Percentiles rank a stretch among this genome's conserved stretches.
Evolutionary conservation across 37 sponge, comb jelly and placozoan genomes (phyloP).

Genomic region (Crambe crambe): DNA sequence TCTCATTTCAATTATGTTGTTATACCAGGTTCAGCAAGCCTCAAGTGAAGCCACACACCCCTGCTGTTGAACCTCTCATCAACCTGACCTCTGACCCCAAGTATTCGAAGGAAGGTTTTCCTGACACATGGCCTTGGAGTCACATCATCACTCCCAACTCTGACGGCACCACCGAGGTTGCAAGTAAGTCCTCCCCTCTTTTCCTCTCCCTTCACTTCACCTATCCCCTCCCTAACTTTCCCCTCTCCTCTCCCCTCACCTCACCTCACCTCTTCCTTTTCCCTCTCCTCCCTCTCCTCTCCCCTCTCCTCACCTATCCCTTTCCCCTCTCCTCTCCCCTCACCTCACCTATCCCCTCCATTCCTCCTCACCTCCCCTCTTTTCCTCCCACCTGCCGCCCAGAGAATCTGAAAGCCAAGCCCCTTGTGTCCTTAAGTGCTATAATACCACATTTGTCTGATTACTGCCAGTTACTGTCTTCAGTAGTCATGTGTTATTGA

Average conservation of each 20-base stretch:
- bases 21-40: conserved; percentile 45
- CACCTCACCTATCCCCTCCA: no score
- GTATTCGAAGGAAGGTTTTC: background rate
- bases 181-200: conserved; percentile 32
- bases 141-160: conserved; percentile 71
- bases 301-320: no score
- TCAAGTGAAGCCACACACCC: conserved; percentile 21
- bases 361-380: no score
- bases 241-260: background rate
- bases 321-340: no score
- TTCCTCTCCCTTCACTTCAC: background rate
- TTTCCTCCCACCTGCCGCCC: no score
- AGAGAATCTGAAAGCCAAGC: no score
- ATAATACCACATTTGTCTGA: no score
- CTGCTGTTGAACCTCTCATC: background rate
- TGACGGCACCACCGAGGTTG: conserved; percentile 59
- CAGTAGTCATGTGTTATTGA: no score
- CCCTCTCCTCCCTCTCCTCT: no score
- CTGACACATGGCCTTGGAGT: conserved; percentile 75
- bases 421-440: no score
- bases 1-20: no score
- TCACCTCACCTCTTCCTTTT: background rate
- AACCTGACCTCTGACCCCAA: background rate
- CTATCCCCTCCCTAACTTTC: background rate
- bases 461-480: no score